Evolutionary conservation across 30 jellyfish, hydroid and myxozoan species (phyloP).

Genomic region (Calvadosia cruxmelitensis): DNA sequence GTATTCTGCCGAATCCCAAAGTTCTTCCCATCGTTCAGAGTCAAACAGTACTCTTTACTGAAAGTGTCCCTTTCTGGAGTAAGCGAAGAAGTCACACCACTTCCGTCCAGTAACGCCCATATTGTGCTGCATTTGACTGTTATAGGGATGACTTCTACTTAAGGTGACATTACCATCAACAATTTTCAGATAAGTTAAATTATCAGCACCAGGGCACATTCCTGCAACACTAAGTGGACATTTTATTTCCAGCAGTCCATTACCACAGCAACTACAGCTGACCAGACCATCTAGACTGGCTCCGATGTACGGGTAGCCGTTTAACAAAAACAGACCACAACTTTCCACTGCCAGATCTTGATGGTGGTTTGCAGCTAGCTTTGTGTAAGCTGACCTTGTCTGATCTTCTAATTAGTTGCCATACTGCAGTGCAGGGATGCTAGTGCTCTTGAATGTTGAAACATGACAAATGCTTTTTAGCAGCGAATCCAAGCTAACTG

Average conservation of each 20-base stretch:
- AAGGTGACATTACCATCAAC: not conserved
- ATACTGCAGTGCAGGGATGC: not conserved
- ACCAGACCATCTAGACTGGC: not conserved
- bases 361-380: not conserved
- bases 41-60: not conserved
- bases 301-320: not conserved
- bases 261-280: not conserved
- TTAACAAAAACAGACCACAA: not conserved
- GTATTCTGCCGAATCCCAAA: not conserved
- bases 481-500: not conserved
- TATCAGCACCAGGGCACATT: not conserved
- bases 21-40: not conserved
- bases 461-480: not conserved
- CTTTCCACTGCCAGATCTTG: not conserved
- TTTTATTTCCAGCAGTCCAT: not conserved
- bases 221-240: not conserved
- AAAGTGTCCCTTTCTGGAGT: not conserved
- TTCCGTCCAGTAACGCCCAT: not conserved
- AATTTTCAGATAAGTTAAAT: no score
- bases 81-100: not conserved
- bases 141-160: not conserved
- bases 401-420: not conserved
- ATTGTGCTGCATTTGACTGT: not conserved
- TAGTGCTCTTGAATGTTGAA: not conserved
- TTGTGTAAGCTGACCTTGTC: not conserved